phyloP scores from a whole-genome alignment of 1,140 invertebrate genomes.

The Hypothenemus hampei region DNA sequence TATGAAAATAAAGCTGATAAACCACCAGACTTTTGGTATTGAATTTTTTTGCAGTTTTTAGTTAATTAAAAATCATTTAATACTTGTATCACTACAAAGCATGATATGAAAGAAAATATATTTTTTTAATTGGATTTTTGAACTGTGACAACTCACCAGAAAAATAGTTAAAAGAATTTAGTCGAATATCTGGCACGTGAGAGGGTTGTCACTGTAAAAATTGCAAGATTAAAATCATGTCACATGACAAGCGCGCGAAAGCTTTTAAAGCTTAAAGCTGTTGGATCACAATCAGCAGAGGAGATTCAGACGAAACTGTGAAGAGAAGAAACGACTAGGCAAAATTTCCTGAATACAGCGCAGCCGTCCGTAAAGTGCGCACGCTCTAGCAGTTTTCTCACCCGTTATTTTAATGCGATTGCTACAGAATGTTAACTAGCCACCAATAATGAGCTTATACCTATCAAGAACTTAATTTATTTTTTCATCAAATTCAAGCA shows the following conservation, averaged over 20 bases:
- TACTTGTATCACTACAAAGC: too few species aligned
- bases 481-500: too few species aligned
- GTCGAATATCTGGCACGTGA: background rate
- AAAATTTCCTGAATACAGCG: constrained; percentile 30
- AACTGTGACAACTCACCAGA: too few species aligned
- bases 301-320: constrained; percentile 23
- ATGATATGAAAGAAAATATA: too few species aligned
- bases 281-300: constrained; percentile 1
- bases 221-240: constrained; percentile 18
- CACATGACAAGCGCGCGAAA: constrained; percentile 33
- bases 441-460: constrained; percentile 35
- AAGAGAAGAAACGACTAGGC: constrained; percentile 24
- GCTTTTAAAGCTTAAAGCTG: constrained; percentile 1
- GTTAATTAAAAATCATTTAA: too few species aligned
- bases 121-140: too few species aligned
- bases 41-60: too few species aligned
- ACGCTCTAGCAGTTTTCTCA: constrained; percentile 31
- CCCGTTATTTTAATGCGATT: constrained; percentile 38
- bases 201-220: constrained; percentile 10
- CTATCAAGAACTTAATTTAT: constrained; percentile 31
- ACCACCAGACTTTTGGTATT: too few species aligned
- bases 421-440: constrained; percentile 37
- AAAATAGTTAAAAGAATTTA: too few species aligned
- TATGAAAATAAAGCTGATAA: too few species aligned
- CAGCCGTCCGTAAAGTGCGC: constrained; percentile 29